Evolutionary conservation across 2,797 vertebrate genomes (phyloP), one percentile per base, ranked within the genome.

Genomic region (Pseudomugil gertrudae): DNA sequence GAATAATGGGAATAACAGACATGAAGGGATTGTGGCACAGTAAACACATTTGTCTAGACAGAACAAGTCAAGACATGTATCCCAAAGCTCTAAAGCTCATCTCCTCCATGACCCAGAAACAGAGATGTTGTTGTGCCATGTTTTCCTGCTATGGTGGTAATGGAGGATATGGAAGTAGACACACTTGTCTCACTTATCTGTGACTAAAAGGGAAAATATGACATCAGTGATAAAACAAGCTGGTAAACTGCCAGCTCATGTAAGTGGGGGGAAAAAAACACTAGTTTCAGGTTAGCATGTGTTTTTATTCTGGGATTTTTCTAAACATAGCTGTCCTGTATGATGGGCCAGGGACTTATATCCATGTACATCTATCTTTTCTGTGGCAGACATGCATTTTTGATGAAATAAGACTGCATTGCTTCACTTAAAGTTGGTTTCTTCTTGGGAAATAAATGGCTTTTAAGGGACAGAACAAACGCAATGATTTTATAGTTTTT

Each of bases 41-140:
- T 50, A 30, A 75, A 55, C 19, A 5, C 61, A 52, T 67, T 67
- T 45, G 52, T 69, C 54, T 55, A 52, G 72, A 72, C 60, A 32
- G 58, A 66, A 51, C 66, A 26, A 63, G 76, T 35, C 2, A 6
- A 75, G 66, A 62, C 30, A 24, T 15, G 53, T 63, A 40, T 74
- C 66, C 59, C 48, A 24, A 24, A 83, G 76, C 76, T 80, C 29
- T 8, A 62, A 68, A 77, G 58, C 53, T 57, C 65, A 47, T 56
- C 40, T 69, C 38, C 66, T 83, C 47, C n/a, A 29, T 80, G 76
- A 84, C 83, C 82, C 54, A 84, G 70, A 84, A 83, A 84, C 69
- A 57, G 8, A 17, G 1, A 51, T 56, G 69, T 65, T 71, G 26
- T 48, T 71, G 51, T 72, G 58, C 74, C 17, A 26, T 47, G 59